Evolutionary conservation across 2,888 invertebrate species (phyloP).

Genomic region (Mayetiola destructor): DNA sequence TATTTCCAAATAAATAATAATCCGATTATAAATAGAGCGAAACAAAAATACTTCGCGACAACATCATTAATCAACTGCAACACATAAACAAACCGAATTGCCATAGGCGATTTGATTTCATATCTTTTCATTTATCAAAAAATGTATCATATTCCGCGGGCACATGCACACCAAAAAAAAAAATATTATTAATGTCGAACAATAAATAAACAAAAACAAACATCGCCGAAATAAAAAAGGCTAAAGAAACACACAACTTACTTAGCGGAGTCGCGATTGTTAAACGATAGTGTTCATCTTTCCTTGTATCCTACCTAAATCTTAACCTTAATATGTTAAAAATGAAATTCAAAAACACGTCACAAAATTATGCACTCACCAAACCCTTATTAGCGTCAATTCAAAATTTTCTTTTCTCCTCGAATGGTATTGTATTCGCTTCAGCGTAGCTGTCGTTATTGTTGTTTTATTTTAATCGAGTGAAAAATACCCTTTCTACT

Average conservation of each 20-base stretch:
- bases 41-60: not conserved
- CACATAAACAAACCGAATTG: not conserved
- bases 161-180: not conserved
- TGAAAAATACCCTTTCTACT: not conserved
- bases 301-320: not conserved
- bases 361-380: not conserved
- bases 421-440: not conserved
- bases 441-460: not conserved
- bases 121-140: no score
- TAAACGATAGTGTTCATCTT: not conserved
- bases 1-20: slow-evolving; percentile 8
- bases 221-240: not conserved
- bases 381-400: slow-evolving; percentile 7
- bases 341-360: not conserved
- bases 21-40: not conserved
- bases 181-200: not conserved
- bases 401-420: slow-evolving; percentile 8
- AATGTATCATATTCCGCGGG: not conserved
- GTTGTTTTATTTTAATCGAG: not conserved
- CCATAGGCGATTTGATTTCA: no score
- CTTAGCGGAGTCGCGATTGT: not conserved
- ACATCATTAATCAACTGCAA: not conserved
- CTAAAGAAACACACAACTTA: not conserved
- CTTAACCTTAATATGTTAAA: no score
- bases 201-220: slow-evolving; percentile 12